Evolutionary conservation across 1,140 invertebrate species (phyloP).

Genomic region (Bursaphelenchus mucronatus): DNA sequence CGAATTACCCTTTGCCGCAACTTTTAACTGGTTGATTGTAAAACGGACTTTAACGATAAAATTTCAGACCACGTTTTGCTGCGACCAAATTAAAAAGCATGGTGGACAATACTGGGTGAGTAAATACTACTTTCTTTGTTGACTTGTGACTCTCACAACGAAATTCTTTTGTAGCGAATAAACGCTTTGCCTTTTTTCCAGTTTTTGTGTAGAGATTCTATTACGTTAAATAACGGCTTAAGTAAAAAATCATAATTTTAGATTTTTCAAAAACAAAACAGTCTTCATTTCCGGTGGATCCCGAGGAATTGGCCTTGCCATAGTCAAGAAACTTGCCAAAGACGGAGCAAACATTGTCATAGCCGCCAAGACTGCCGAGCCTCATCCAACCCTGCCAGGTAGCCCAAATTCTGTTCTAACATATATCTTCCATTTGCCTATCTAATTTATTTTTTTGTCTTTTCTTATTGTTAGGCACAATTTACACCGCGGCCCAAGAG

Average conservation of each 20-base stretch:
- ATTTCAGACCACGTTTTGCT: too few relatives aligned
- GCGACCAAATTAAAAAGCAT: background rate
- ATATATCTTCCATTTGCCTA: too few relatives aligned
- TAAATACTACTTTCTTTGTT: background rate
- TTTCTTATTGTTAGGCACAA: slow-evolving; percentile 75
- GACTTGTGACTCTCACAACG: background rate
- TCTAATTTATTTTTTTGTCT: too few relatives aligned
- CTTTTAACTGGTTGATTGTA: too few relatives aligned
- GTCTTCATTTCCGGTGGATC: slow-evolving; percentile 92
- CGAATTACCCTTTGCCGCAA: too few relatives aligned
- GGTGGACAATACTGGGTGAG: slow-evolving; percentile 11
- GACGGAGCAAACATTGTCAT: slow-evolving; percentile 69
- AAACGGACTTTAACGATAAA: too few relatives aligned
- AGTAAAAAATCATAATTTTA: slow-evolving; percentile 43
- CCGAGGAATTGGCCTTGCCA: slow-evolving; percentile 90
- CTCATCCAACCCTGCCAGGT: slow-evolving; percentile 2
- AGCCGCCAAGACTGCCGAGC: slow-evolving; percentile 32
- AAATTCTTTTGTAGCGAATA: too few relatives aligned
- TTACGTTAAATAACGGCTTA: background rate
- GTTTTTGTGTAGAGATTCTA: too few relatives aligned
- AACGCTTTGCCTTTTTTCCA: too few relatives aligned
- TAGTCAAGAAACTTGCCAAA: slow-evolving; percentile 75
- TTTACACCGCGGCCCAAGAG: slow-evolving; percentile 90
- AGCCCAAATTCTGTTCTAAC: too few relatives aligned
- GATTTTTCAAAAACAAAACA: slow-evolving; percentile 81